Evolutionary conservation across 1,140 invertebrate species (phyloP).

Genomic region (Danaus plexippus): DNA sequence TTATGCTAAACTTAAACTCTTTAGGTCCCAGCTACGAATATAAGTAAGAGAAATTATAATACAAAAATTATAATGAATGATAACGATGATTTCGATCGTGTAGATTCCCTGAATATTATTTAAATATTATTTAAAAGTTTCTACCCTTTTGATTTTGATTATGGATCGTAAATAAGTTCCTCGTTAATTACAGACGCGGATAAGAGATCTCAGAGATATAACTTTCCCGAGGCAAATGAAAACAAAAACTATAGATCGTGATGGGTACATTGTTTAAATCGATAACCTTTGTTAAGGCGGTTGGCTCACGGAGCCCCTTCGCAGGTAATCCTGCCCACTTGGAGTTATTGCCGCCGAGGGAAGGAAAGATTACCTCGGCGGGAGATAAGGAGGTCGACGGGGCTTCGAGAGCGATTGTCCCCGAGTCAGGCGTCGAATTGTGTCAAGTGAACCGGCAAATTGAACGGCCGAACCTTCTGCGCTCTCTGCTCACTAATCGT

Average conservation of each 20-base stretch:
- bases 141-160: no score
- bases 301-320: slow-evolving; percentile 61
- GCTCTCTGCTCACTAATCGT: slow-evolving; percentile 64
- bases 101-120: no score
- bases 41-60: no score
- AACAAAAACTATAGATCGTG: slow-evolving; percentile 28
- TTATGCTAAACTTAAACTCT: slow-evolving; percentile 1
- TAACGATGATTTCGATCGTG: no score
- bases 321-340: slow-evolving; percentile 71
- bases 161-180: no score
- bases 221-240: slow-evolving; percentile 1
- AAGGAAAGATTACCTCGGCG: slow-evolving; percentile 70
- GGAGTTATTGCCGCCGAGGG: slow-evolving; percentile 70
- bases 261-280: slow-evolving; percentile 57
- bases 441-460: slow-evolving; percentile 71
- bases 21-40: background rate
- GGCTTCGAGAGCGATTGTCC: slow-evolving; percentile 70
- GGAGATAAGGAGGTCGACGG: slow-evolving; percentile 70
- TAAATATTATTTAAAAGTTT: no score
- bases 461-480: slow-evolving; percentile 69
- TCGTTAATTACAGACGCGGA: no score
- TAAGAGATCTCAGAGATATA: no score
- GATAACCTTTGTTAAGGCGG: slow-evolving; percentile 64
- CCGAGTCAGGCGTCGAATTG: slow-evolving; percentile 70
- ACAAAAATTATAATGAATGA: no score